Base-by-base conservation (phyloP, 1,140 invertebrate genomes). In the Drosophila tani region DNA sequence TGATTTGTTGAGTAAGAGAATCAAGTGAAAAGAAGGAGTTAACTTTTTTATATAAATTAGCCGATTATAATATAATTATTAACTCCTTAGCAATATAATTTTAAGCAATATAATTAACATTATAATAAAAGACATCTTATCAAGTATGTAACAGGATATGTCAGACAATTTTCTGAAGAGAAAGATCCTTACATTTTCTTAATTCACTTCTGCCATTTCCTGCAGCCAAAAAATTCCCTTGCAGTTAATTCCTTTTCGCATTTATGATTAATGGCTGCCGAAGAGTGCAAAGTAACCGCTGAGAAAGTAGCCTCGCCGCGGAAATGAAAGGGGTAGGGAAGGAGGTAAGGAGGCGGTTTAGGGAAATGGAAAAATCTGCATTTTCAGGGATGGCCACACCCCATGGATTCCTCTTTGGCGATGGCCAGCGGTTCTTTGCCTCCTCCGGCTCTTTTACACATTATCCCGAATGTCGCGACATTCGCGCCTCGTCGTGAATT, bases 401-500 rank as follows among this genome's bases (percentile, higher is more conserved):
- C 68, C 49, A 2, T 55, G 9, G 11, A 51, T 17, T 51, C 50
- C 32, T 32, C 19, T 32, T 27, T 21, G 45, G 47, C 32, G 4
- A 56, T 70, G 73, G 15, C 46, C 63, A 76, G 55, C 35, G 45
- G 45, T 41, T 66, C 27, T 14, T 55, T 56, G 11, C 49, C 40
- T 53, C 19, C 27, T 9, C 8, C 35, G 43, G 46, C 46, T 49
- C 79, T 69, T 81, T 81, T 65, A 76, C 65, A 76, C 59, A 81
- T 62, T 57, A 41, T 66, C 53, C 62, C 50, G 50, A 50, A 64
- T 55, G 74, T 69, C 69, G 85, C 77, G 77, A 65, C 62, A 65
- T 83, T 65, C 69, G 74, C 65, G 68, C 63, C 71, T 83, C 79
- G 56, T 82, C 79, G 56, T 82, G 87, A 80, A 91, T 91, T 91